Evolutionary conservation across 1,140 invertebrate species (phyloP), one percentile per base, ranked within the genome.

Genomic region (Hylyphantes graminicola): DNA sequence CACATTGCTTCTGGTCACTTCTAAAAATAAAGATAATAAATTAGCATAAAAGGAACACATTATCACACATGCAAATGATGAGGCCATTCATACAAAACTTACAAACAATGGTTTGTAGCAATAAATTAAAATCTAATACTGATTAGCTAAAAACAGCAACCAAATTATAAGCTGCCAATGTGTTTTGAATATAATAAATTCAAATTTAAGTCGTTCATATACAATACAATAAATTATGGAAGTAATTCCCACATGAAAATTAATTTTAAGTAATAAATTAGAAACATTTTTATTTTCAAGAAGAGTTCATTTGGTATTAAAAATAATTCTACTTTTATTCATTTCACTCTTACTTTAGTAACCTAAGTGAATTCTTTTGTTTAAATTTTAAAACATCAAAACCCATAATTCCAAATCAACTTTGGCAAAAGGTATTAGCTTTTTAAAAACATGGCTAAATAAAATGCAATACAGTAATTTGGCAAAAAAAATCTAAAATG

Each of bases 111-210:
- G n/a, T 70, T 70, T 53, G 54, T n/a, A 70, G 68, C 10, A 74
- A 74, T 74, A 74, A 74, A 74, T 74, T 74, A 74, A 70, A 67
- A 53, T 21, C 54, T 74, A 74, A 74, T 74, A 74, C 72, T 57
- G 54, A 74, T 57, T 57, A 74, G 57, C 19, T 55, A 57, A 35
- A 19, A 7, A 19, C n/a, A 74, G 19, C n/a, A 35, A 59, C 11
- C 21, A 70, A 9, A 57, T 7, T 57, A 70, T 21, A 57, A 74
- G 72, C 72, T 74, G 72, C 72, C 72, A 57, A 74, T 57, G 48
- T 35, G 48, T 59, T 21, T 65, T 65, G 35, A 35, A 35, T 35
- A 35, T 35, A 35, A 35, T 35, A 35, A 35, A 35, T n/a, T 61
- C 17, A 7, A 61, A 61, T 61, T 15, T 61, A 61, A 61, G 17